A percentile compares a stretch with the other conserved stretches of the same genome.
phyloP scores from a whole-genome alignment of 2,113 vertebrate species.

The Agapornis roseicollis region DNA sequence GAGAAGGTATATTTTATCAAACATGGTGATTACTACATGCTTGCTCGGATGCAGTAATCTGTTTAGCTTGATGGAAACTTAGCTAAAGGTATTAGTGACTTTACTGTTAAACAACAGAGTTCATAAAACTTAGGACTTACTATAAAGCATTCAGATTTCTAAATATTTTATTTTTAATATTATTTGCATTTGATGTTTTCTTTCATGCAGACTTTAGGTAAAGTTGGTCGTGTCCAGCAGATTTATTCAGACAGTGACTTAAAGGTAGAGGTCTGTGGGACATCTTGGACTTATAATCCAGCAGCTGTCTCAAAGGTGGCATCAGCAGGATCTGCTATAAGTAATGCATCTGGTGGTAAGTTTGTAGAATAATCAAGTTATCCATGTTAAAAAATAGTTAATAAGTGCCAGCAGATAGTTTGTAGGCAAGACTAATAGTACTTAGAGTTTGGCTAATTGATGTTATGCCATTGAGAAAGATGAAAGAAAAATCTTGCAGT shows the following conservation, averaged over 20 bases:
- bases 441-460: not conserved
- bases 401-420: not conserved
- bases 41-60: not conserved
- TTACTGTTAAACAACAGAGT: not conserved
- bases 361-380: not conserved
- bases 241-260: slow-evolving; percentile 99
- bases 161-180: not conserved
- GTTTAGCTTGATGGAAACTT: not conserved
- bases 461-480: not conserved
- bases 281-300: slow-evolving; percentile 98
- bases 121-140: not conserved
- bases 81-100: not conserved
- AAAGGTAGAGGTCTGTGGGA: slow-evolving; percentile 98
- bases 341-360: slow-evolving; percentile 96
- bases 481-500: not conserved
- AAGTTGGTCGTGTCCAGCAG: slow-evolving; percentile 97
- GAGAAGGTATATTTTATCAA: not conserved
- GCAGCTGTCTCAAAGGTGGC: slow-evolving; percentile 98
- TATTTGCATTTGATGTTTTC: not conserved
- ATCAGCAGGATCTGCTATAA: slow-evolving; percentile 93
- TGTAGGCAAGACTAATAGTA: not conserved
- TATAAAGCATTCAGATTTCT: not conserved
- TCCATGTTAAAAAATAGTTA: not conserved
- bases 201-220: slow-evolving; percentile 89
- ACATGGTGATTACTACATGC: accelerated